phyloP scores from a whole-genome alignment of 2,888 invertebrate genomes.

The Drosophila atripex region DNA sequence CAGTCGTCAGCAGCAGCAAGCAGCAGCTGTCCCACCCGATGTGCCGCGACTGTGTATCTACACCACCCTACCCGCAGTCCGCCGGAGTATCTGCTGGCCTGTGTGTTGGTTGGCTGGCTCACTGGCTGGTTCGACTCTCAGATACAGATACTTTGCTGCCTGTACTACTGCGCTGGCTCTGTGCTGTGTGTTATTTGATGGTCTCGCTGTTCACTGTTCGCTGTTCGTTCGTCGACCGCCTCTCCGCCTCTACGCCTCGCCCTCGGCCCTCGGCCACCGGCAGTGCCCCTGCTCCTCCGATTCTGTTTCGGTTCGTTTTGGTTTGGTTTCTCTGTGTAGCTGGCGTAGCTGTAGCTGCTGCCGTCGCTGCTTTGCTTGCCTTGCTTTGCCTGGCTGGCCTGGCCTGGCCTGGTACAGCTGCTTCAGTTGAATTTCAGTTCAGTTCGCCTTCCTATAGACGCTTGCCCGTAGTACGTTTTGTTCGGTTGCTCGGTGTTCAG shows the following conservation, averaged over 20 bases:
- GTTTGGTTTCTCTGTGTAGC: slow-evolving; percentile 37
- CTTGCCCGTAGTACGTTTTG: slow-evolving; percentile 66
- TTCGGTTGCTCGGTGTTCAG: slow-evolving; percentile 57
- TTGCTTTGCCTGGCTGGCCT: slow-evolving; percentile 54
- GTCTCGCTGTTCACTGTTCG: slow-evolving; percentile 70
- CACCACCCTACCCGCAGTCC: slow-evolving; percentile 46
- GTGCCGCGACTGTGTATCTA: slow-evolving; percentile 70
- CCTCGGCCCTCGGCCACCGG: background rate
- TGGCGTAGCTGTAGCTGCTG: slow-evolving; percentile 24
- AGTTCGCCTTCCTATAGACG: slow-evolving; percentile 77
- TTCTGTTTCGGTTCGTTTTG: slow-evolving; percentile 49
- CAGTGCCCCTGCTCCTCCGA: slow-evolving; percentile 22
- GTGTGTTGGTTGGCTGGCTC: slow-evolving; percentile 47
- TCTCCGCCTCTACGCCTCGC: slow-evolving; percentile 18
- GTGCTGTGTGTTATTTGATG: slow-evolving; percentile 67
- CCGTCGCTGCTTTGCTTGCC: slow-evolving; percentile 25
- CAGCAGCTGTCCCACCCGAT: slow-evolving; percentile 51
- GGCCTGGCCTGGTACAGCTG: slow-evolving; percentile 79
- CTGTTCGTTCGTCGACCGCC: slow-evolving; percentile 55
- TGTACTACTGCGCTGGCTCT: slow-evolving; percentile 55
- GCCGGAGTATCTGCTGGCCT: slow-evolving; percentile 28
- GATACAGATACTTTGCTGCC: slow-evolving; percentile 76
- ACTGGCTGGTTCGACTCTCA: slow-evolving; percentile 57
- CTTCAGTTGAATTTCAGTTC: slow-evolving; percentile 79
- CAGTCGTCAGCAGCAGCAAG: background rate